Base-by-base conservation (phyloP, 2,888 invertebrate genomes). In the Biston betularia region DNA sequence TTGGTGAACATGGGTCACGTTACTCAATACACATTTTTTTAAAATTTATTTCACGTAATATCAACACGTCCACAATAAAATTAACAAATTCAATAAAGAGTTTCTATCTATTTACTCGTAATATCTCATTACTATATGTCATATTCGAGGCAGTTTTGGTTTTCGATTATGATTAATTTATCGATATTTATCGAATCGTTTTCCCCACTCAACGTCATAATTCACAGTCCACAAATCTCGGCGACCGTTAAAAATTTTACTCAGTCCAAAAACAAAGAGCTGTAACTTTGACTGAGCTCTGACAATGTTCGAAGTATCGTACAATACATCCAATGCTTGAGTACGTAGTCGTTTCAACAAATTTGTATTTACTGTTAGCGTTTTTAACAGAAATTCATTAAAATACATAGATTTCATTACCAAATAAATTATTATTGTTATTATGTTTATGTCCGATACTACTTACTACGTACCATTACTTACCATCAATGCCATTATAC, bases 161-260 rank as follows among this genome's bases (percentile, higher is more conserved):
- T 53, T 14, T 68, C 69, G 62, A 69, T 59, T 8, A 38, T 24
- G 24, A 24, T 24, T n/a, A n/a, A n/a, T 24, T 6, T 38, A 59
- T 69, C 65, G 58, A 60, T 48, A 56, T 9, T 12, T 34, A 63
- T n/a, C 65, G 46, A n/a, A 38, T 9, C 44, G 61, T 12, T 85
- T 71, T 76, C 87, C 79, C 89, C 87, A 79, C 69, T 63, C 50
- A 42, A 68, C 72, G 79, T 77, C 82, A 87, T 90, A 90, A 89
- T 84, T 89, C 86, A 90, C 89, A 83, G 87, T 80, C 88, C 86
- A 90, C 90, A 92, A 92, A 92, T 92, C 90, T 86, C 82, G 79
- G 78, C 79, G 83, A 79, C 83, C 83, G 83, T 90, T 87, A 91
- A 89, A 88, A 79, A 85, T 83, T 86, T 82, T 82, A 80, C 75